Evolutionary conservation across 1,140 invertebrate species (phyloP).

Genomic region (Polypedilum pembai): DNA sequence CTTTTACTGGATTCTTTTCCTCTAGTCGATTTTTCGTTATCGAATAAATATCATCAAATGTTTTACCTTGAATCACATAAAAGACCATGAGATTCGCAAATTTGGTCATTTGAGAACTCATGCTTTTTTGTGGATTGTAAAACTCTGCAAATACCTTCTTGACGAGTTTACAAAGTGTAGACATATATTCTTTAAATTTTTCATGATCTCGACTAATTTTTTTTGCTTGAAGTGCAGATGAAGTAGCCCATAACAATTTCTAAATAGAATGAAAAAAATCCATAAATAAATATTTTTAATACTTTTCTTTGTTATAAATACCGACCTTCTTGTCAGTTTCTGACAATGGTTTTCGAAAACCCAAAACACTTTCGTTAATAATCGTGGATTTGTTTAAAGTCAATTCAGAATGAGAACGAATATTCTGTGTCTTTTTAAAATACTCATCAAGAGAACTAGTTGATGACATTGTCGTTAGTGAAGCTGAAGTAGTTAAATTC

Average conservation of each 20-base stretch:
- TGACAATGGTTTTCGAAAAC: constrained; percentile 36
- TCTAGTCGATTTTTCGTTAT: constrained; percentile 39
- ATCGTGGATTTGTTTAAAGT: neutral
- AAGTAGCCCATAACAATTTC: constrained; percentile 60
- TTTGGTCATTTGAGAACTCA: constrained; percentile 41
- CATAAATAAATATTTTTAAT: too few species aligned
- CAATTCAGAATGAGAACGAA: neutral
- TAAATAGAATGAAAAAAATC: constrained; percentile 38
- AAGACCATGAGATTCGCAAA: constrained; percentile 52
- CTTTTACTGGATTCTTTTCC: constrained; percentile 35
- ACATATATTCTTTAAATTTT: constrained; percentile 52
- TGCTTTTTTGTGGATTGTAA: constrained; percentile 37
- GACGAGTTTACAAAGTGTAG: constrained; percentile 47
- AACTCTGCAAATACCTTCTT: constrained; percentile 42
- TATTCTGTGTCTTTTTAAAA: neutral
- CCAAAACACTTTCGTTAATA: neutral
- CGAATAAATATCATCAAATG: constrained; percentile 45
- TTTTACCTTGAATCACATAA: constrained; percentile 48
- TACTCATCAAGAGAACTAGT: neutral
- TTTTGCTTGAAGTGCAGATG: constrained; percentile 50
- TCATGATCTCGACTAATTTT: constrained; percentile 51
- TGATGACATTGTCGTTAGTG: neutral
- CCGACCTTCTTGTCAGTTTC: constrained; percentile 40
- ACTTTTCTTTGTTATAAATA: neutral
- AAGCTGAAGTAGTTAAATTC: neutral